Base-by-base conservation (phyloP, 2,113 vertebrate genomes). In the Scortum barcoo region DNA sequence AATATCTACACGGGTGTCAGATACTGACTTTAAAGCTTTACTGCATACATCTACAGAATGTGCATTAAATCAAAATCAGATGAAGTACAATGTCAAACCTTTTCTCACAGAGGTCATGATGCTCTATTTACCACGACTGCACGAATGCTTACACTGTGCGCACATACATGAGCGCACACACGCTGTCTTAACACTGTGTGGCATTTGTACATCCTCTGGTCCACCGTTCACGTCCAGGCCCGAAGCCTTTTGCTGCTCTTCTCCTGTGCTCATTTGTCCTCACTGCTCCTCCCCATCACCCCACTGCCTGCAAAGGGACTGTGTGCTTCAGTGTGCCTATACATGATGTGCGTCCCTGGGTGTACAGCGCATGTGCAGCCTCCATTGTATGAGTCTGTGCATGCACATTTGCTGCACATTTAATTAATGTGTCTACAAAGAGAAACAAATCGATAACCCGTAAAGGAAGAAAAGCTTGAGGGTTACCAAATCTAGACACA, bases 81-180 rank as follows among this genome's bases (percentile, higher is more conserved):
- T 51, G 67, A 38, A 65, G 42, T 63, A 19, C 57, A 67, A 79
- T 78, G 80, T 80, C 74, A 73, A 50, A 42, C 26, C 12, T 53
- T 17, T 24, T 50, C 33, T 36, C 46, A 3, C 46, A 66, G 83
- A 89, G 89, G 87, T 88, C 82, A 69, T 17, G 51, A 28, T 74
- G 69, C 71, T 76, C 53, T 11, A 56, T 51, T 67, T 57, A 33
- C 26, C 53, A 69, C 61, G 19, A 1, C 38, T 36, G 67, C 71
- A 24, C 38, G 12, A 48, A 68, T 16, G 50, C 51, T 56, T 24
- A 12, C 36, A 28, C n/a, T 20, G 36, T 69, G 44, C 10, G n/a
- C 66, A 76, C 30, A 48, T 22, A 81, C 57, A 75, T 7, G 6
- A 63, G 30, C 61, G 38, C 40, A 71, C 48, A 33, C 68, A 63